Evolutionary conservation across 2,888 invertebrate genomes (phyloP), one percentile per base, ranked within the genome.

Genomic region (Thymelicus lineola): DNA sequence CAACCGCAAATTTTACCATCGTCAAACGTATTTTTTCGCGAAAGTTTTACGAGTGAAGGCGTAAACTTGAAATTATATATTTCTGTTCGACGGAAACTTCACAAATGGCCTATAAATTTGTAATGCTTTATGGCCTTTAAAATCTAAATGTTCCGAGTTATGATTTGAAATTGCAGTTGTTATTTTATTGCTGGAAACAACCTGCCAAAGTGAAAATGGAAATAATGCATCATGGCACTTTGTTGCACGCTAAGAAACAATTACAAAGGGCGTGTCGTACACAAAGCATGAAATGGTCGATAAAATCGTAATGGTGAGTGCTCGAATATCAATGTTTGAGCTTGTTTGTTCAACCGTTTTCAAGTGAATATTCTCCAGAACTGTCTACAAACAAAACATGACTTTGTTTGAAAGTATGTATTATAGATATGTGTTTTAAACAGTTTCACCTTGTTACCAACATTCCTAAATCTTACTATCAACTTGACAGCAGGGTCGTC

Each of bases 181-280:
- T 58, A 63, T 35, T 58, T 58, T 63, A 69, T 57, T 60, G 20
- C 61, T 58, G 20, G 63, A 57, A 69, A 58, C 63, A n/a, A 63
- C n/a, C 57, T 63, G 69, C 48, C 69, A 69, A 58, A 64, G 64
- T 64, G 63, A 59, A 64, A 70, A 70, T 59, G 58, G 48, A 63
- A 68, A 68, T 57, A 70, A 70, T 70, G 69, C 69, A 70, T 62
- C 64, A 20, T 14, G 42, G 17, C 42, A 62, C 62, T 68, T 68
- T 57, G 63, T 64, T 70, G 69, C 69, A 70, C 69, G 69, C 69
- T 10, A 70, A 64, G 42, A 70, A 70, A 70, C 69, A 70, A 70
- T 70, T 70, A 70, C 50, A 64, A 59, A 35, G 64, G 64, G 62
- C 55, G 55, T 53, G 61, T 67, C 61, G 57, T 48, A 53, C 58